Evolutionary conservation across 2,888 invertebrate genomes (phyloP), one percentile per base, ranked within the genome.

Genomic region (Rosalia funebris): DNA sequence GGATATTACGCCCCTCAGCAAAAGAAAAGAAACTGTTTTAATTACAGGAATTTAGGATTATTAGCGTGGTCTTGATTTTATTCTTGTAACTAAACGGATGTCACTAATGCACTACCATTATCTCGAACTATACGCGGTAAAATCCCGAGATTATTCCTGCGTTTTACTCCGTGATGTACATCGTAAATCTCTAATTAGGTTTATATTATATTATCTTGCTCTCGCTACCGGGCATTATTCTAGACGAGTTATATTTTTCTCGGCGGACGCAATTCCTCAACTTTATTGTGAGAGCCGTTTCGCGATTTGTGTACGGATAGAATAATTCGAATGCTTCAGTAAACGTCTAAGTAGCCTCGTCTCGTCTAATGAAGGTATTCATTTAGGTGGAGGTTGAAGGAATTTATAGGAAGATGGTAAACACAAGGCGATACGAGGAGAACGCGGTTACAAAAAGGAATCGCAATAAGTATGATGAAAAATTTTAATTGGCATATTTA

Each of bases 31-130:
- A 20, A 14, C 34, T 11, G 11, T 39, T 39, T 15, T 50, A 50
- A 50, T 50, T 50, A 31, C 25, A 39, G 39, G 50, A 39, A 50
- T 50, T 50, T 39, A n/a, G 39, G 15, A 50, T 11, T 39, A 50
- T 50, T 25, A 48, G 37, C 10, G 17, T 36, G 48, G 50, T 50
- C 36, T 50, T 31, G 50, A 50, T 50, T 39, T 50, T 39, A 16
- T n/a, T 16, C 37, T 34, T 16, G 39, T 39, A 39, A 50, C 36
- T 50, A 14, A 50, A 50, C 50, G 50, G 50, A 50, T 39, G 50
- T 39, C 50, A 41, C 39, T 50, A 50, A 50, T 50, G 14, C 3
- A 31, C 15, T 50, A 20, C 15, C 31, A 50, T 50, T 50, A 50
- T 50, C 25, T 50, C n/a, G 15, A 20, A 45, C 31, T 39, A 50